A percentile compares a stretch with the other conserved stretches of the same genome.
These are phyloP conservation scores for Zeus faber DNA, from an alignment of 2,113 vertebrate species.

Conservation along the genomic window DNA sequence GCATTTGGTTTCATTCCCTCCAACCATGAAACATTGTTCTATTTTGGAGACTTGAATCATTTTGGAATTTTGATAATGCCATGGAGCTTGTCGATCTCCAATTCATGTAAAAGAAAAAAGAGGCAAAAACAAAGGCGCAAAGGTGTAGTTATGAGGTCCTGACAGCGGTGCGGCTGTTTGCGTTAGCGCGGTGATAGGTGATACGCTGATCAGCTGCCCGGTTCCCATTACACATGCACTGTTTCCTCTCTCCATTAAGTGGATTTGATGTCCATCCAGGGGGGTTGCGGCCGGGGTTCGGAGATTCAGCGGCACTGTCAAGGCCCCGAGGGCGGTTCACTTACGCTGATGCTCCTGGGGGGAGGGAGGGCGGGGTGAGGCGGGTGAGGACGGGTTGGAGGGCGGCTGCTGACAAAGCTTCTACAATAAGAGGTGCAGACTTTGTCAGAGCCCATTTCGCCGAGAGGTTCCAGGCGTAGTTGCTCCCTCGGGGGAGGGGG, in stretches of 20 bases:
- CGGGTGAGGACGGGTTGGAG: neutral
- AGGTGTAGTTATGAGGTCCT: too few relatives aligned
- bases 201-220: slow-evolving; percentile 60
- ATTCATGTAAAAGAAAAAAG: slow-evolving; percentile 31
- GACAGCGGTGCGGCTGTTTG: slow-evolving; percentile 41
- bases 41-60: too few relatives aligned
- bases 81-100: slow-evolving; percentile 32
- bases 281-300: slow-evolving; percentile 36
- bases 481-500: slow-evolving; percentile 50
- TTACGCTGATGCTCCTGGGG: too few relatives aligned
- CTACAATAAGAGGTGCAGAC: slow-evolving; percentile 65
- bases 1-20: too few relatives aligned
- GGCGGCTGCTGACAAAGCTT: slow-evolving; percentile 45
- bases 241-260: slow-evolving; percentile 73
- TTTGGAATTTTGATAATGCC: too few relatives aligned
- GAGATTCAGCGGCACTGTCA: slow-evolving; percentile 41
- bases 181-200: slow-evolving; percentile 55
- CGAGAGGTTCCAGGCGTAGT: slow-evolving; percentile 55
- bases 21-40: too few relatives aligned
- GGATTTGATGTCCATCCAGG: slow-evolving; percentile 71
- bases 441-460: slow-evolving; percentile 68
- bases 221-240: slow-evolving; percentile 63
- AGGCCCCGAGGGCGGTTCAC: slow-evolving; percentile 59
- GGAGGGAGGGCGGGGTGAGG: neutral
- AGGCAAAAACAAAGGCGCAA: too few relatives aligned